Evolutionary conservation across 2,888 invertebrate genomes (phyloP), one percentile per base, ranked within the genome.

Genomic region (Tenthredo livida): DNA sequence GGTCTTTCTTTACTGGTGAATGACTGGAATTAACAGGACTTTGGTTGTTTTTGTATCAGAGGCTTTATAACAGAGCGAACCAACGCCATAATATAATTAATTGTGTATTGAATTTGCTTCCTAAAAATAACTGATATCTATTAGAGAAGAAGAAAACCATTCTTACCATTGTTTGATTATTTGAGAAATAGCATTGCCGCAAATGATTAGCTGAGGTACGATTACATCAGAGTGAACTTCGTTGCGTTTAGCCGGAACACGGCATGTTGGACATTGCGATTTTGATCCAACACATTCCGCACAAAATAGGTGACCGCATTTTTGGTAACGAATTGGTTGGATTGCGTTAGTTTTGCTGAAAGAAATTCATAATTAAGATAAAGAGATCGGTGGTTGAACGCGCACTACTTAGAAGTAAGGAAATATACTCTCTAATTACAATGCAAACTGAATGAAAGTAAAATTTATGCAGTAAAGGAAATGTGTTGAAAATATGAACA

Each of bases 281-380:
- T 85, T 84, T 9, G 85, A 85, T 0, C 85, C 29, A 15, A 86
- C 65, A 58, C 92, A 92, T 7, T 86, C 40, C 2, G 84, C 78
- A 29, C 92, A 92, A 67, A 91, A 90, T 43, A 90, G 88, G 58
- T 92, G 92, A 6, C 87, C 89, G 29, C 91, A 92, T 70, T 54
- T 89, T 0, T 72, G 73, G 12, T 89, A 88, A 67, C 88, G 88
- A 9, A 86, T 82, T 25, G 91, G 88, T 54, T 84, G 78, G 15
- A 84, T 83, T 37, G 70, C 70, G 9, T 33, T 29, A 40, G 86
- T 40, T 25, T 85, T 37, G 61, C 80, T 80, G 21, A 15, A 61
- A 80, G 17, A 50, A 25, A 54, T 37, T 37, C 37, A 37, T 37
- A 37, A 37, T 17, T 29, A n/a, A 12, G 2, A 33, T 61, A 10